Base-by-base conservation (phyloP, 2,797 vertebrate species). In the Vireo griseus region DNA sequence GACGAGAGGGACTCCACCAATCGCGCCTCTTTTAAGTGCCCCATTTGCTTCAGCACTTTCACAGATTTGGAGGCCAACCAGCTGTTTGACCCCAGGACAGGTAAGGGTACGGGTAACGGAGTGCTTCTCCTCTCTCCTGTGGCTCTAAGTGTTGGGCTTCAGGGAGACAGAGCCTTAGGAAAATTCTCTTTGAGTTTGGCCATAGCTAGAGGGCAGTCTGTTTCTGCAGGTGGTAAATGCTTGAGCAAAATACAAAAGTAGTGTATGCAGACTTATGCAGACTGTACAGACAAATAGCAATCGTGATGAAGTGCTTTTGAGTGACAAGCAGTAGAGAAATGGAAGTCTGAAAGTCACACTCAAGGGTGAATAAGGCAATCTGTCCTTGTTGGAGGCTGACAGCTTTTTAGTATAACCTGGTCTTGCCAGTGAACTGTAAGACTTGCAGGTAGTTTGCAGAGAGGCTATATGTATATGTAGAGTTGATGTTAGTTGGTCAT, bases 51-150 rank as follows among this genome's bases (percentile, higher is more conserved):
- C 97, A 99, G 98, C 97, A 99, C 99, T 29, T 99, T 99, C 97
- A 99, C 99, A 2, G 99, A 99, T 88, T 96, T 99, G n/a, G 99
- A 99, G 96, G 99, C 99, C 95, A 99, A 99, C 97, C 99, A 99
- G 95, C 98, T 99, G 40, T 99, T 99, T 97, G 99, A 99, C 61
- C 98, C 97, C 20, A 98, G 98, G 98, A 99, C 99, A 97, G 99
- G 99, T 99, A 97, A 98, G 97, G n/a, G 28, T 47, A 31, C 29
- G 35, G 42, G 13, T 50, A 45, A 62, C 75, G 44, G 62, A 39
- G 61, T 19, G 59, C 15, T 79, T 15, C 40, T 12, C 19, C 25
- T 48, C 25, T 20, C 20, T 80, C 4, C 19, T 55, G 66, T n/a
- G 7, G 21, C 16, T 61, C 4, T 16, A 5, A n/a, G 21, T 52